Percentiles rank a stretch among this genome's conserved stretches.
Conservation (phyloP, 1,140 invertebrate genomes). For the Diuraphis noxia region DNA sequence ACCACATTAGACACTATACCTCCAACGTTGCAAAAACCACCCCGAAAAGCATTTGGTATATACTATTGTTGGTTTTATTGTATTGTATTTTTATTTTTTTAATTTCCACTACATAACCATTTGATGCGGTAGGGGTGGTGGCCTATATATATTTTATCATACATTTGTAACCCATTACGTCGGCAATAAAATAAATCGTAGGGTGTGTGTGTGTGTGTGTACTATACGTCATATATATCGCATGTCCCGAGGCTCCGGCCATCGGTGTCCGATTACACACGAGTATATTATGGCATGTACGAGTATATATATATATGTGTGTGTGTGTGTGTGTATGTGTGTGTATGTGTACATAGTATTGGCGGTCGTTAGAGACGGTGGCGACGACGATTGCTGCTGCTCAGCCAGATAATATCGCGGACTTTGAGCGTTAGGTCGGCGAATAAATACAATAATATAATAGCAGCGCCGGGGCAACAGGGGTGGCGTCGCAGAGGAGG, state of each 20-base stretch:
- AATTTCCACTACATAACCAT: background rate
- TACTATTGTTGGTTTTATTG: constrained; percentile 6
- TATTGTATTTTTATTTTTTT: constrained; percentile 2
- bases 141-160: background rate
- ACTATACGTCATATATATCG: background rate
- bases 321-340: background rate
- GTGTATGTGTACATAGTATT: background rate
- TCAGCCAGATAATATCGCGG: background rate
- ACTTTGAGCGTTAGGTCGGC: constrained; percentile 36
- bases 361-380: background rate
- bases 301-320: no score
- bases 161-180: constrained; percentile 1
- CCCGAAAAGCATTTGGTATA: background rate
- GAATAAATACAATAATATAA: constrained; percentile 45
- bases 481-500: background rate
- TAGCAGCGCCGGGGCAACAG: background rate
- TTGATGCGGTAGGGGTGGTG: background rate
- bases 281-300: background rate
- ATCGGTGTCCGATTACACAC: constrained; percentile 50
- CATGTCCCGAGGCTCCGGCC: background rate
- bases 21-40: background rate
- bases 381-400: background rate
- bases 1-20: background rate
- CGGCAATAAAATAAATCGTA: background rate
- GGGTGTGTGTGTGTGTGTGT: background rate